A percentile compares a stretch with the other conserved stretches of the same genome.
These are phyloP conservation scores for Ochlodes sylvanus DNA, from an alignment of 2,888 invertebrate genomes.

Conservation along the genomic window DNA sequence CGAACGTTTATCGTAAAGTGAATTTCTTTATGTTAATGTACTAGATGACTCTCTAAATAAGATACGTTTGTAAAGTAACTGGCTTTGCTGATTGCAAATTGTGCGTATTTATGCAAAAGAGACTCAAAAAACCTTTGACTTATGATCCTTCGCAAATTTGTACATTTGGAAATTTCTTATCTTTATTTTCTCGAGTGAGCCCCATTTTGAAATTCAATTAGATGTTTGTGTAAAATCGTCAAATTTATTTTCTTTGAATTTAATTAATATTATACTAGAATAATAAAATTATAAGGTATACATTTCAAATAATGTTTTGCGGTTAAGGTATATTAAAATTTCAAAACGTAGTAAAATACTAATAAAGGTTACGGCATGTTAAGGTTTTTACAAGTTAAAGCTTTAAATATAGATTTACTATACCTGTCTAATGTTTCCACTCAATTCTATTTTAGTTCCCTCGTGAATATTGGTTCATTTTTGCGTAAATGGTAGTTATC, in stretches of 20 bases:
- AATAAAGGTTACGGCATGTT: too few species aligned
- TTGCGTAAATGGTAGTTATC: constrained; percentile 12
- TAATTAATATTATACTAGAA: not conserved
- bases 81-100: constrained; percentile 79
- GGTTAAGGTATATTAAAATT: not conserved
- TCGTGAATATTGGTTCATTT: constrained; percentile 12
- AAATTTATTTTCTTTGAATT: not conserved
- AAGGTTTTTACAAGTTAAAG: not conserved
- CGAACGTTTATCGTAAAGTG: constrained; percentile 39
- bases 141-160: not conserved
- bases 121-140: constrained; percentile 14
- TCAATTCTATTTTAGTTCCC: too few species aligned
- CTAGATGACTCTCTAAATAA: constrained; percentile 43
- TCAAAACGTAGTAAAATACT: too few species aligned
- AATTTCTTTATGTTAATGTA: constrained; percentile 45
- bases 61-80: constrained; percentile 51
- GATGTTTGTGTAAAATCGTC: not conserved
- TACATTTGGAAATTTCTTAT: constrained; percentile 4
- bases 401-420: not conserved
- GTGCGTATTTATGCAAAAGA: constrained; percentile 57
- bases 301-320: not conserved
- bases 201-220: constrained; percentile 9
- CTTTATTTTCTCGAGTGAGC: not conserved
- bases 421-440: too few species aligned
- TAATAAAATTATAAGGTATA: not conserved